phyloP scores from a whole-genome alignment of 1,140 invertebrate genomes.

The Pseudomyrmex sp. region DNA sequence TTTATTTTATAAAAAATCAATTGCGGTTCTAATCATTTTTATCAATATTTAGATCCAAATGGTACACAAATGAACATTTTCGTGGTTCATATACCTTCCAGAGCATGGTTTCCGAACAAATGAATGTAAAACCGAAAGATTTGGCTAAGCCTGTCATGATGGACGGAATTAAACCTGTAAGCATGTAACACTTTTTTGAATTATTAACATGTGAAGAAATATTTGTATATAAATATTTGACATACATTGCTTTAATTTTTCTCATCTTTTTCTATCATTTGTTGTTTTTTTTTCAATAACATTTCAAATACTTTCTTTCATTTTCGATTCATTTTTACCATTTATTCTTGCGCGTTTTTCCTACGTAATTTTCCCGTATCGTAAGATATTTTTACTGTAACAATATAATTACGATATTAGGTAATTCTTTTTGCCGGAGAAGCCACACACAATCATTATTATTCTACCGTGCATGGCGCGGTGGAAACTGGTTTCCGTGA shows the following conservation, averaged over 20 bases:
- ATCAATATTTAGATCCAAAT: slow-evolving; percentile 86
- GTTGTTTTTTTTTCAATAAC: background rate
- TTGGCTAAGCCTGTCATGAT: slow-evolving; percentile 87
- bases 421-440: slow-evolving; percentile 89
- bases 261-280: background rate
- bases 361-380: background rate
- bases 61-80: slow-evolving; percentile 89
- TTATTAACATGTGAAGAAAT: too few relatives aligned
- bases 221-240: background rate
- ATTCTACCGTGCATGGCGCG: slow-evolving; percentile 92
- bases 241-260: background rate
- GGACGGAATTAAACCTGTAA: slow-evolving; percentile 83
- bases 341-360: background rate
- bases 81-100: slow-evolving; percentile 90
- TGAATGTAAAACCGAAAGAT: slow-evolving; percentile 82
- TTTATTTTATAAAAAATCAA: background rate
- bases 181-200: slow-evolving; percentile 44
- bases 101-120: slow-evolving; percentile 81
- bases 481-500: slow-evolving; percentile 91
- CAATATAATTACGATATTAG: slow-evolving; percentile 62
- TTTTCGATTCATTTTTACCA: background rate
- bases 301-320: background rate
- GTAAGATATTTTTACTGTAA: background rate
- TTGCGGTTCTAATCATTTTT: background rate
- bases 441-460: slow-evolving; percentile 88